phyloP scores from a whole-genome alignment of 2,113 vertebrate genomes.

The Chlorodrepanis virens region DNA sequence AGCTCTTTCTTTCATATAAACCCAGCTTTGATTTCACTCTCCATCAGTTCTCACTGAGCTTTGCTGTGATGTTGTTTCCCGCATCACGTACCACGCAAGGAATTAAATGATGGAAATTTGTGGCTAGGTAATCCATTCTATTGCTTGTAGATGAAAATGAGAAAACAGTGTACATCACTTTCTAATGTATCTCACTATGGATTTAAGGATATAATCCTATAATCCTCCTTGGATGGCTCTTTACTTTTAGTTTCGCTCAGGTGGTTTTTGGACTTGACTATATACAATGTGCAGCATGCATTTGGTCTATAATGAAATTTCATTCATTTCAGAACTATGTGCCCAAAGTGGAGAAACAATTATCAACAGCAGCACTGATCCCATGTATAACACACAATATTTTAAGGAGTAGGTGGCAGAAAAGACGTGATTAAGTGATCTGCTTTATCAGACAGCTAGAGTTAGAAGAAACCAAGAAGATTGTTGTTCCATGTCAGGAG shows the following conservation, averaged over 20 bases:
- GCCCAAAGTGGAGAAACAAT: background rate
- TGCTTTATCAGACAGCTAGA: background rate
- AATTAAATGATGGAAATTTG: conserved; percentile 16
- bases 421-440: background rate
- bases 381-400: background rate
- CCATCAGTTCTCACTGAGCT: background rate
- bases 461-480: background rate
- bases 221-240: background rate
- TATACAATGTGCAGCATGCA: background rate
- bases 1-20: background rate
- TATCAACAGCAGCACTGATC: background rate
- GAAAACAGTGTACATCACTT: background rate
- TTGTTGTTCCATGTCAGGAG: background rate
- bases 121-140: conserved; percentile 11
- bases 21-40: background rate
- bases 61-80: background rate
- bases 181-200: background rate
- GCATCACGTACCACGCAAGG: background rate
- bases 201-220: conserved; percentile 32
- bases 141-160: background rate
- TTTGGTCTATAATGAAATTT: background rate
- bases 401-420: background rate
- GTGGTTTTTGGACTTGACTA: background rate
- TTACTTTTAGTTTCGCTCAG: conserved; percentile 7
- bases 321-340: background rate